These are phyloP conservation scores for Frieseomelitta varia DNA, from an alignment of 1,140 invertebrate genomes.

Conservation along the genomic window DNA sequence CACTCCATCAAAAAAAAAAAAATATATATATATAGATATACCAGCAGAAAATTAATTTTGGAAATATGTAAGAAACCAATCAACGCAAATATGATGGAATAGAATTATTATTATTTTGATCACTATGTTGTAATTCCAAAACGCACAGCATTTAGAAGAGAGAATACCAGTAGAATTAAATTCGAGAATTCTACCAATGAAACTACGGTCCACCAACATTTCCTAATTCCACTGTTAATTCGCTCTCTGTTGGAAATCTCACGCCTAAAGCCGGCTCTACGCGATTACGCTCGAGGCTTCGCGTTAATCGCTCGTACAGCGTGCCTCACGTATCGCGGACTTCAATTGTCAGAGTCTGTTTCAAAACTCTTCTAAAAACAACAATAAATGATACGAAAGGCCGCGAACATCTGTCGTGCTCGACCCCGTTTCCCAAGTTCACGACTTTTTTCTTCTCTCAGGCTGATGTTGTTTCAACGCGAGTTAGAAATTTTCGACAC, in stretches of 20 bases:
- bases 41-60: too few species aligned
- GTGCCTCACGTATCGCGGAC: not conserved
- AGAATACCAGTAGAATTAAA: not conserved
- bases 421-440: not conserved
- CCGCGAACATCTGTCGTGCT: not conserved
- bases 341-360: not conserved
- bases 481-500: slow-evolving; percentile 13
- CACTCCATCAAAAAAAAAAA: too few species aligned
- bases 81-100: too few species aligned
- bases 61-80: too few species aligned
- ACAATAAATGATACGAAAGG: not conserved
- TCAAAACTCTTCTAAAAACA: not conserved
- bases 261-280: not conserved
- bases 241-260: not conserved
- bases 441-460: not conserved
- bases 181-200: not conserved
- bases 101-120: too few species aligned
- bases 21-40: too few species aligned
- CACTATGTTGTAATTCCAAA: too few species aligned
- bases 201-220: not conserved
- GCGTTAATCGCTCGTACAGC: not conserved
- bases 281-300: not conserved
- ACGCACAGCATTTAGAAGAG: not conserved
- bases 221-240: not conserved
- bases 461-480: not conserved